Evolutionary conservation across 2,113 vertebrate species (phyloP), one percentile per base, ranked within the genome.

Genomic region (Alaudala cheleensis): DNA sequence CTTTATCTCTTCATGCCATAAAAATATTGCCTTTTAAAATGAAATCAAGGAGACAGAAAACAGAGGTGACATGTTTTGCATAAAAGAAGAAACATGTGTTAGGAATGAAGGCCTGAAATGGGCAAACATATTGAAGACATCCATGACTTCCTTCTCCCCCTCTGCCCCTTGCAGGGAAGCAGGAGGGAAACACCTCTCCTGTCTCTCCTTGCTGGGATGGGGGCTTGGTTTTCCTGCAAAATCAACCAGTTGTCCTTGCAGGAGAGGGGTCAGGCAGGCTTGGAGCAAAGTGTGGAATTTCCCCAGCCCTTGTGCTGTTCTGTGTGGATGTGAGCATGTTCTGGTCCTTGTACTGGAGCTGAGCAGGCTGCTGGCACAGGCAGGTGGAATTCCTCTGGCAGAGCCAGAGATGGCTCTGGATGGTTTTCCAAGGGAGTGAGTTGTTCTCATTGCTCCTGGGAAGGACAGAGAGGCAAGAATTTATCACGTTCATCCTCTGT

Each of bases 1-100:
- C 90, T 90, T 94, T 95, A 94, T 96, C 95, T 90, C 84, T 73
- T 88, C 92, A 39, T 95, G 91, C 95, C 90, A 82, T 96, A 97
- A 98, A 97, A 97, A 95, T 80, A 93, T 81, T 95, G 90, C 31
- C 20, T 94, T 97, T 95, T 92, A 92, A 96, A 98, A 96, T 85
- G 95, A 97, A 98, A 95, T 96, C 87, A 92, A 95, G 87, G 79
- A 97, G 93, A 98, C 97, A 97, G 91, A 96, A 97, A 97, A 94
- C 96, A 97, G 97, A 92, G 93, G 96, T 96, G 89, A 94, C 49
- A n/a, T 87, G 95, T 95, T 98, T 96, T 97, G 88, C 84, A 76
- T 89, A 91, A 95, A 94, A 96, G 96, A 33, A 87, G 95, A 95
- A 98, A 97, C 98, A 98, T 47, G 85, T 98, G 97, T 95, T 95